Evolutionary conservation across 2,797 vertebrate genomes (phyloP).

Genomic region (Psittacula derbiana): DNA sequence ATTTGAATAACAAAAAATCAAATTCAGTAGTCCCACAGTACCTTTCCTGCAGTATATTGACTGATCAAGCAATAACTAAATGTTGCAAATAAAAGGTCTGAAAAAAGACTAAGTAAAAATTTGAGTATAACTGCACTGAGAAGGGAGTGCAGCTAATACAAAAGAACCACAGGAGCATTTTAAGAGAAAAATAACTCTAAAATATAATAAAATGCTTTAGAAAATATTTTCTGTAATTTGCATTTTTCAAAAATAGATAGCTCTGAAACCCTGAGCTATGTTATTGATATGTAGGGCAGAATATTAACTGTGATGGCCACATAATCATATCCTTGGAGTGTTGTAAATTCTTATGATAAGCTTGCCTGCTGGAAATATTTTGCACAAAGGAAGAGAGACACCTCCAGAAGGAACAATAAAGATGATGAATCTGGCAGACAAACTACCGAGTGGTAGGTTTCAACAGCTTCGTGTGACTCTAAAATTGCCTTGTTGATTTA

Average conservation of each 20-base stretch:
- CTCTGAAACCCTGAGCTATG: not conserved
- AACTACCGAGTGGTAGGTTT: conserved; percentile 43
- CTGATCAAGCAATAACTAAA: not conserved
- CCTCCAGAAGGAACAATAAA: conserved; percentile 51
- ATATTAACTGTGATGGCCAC: not conserved
- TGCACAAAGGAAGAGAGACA: not conserved
- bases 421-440: conserved; percentile 54
- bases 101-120: not conserved
- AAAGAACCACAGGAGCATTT: not conserved
- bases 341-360: conserved; percentile 12
- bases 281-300: not conserved
- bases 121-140: not conserved
- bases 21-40: not conserved
- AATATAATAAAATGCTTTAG: not conserved
- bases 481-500: conserved; percentile 35
- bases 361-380: conserved; percentile 36
- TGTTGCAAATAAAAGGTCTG: not conserved
- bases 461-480: conserved; percentile 26
- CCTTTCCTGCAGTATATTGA: not conserved
- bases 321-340: conserved; percentile 17
- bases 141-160: not conserved
- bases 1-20: not conserved
- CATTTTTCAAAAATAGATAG: not conserved
- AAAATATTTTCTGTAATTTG: not conserved
- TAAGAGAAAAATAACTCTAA: not conserved